Percentiles rank a stretch among this genome's conserved stretches.
These are phyloP conservation scores for Chelon labrosus DNA, from an alignment of 2,797 vertebrate genomes.

Conservation along the genomic window DNA sequence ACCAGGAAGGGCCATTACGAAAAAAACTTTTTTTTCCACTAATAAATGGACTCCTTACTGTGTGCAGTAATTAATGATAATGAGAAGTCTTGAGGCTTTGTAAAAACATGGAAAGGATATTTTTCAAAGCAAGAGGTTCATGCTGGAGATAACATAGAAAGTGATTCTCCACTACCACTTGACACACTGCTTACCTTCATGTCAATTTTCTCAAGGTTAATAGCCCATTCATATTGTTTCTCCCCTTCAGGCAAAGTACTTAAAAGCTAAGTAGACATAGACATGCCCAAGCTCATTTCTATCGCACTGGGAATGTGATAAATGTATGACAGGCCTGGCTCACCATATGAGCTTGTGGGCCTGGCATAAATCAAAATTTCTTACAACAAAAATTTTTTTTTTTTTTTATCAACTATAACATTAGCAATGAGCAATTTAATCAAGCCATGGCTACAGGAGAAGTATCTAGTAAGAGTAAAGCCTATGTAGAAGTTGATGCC, in stretches of 20 bases:
- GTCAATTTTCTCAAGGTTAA: constrained; percentile 15
- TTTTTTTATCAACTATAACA: constrained; percentile 14
- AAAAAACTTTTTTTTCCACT: constrained; percentile 25
- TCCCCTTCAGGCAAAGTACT: constrained; percentile 13
- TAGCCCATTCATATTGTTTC: constrained; percentile 26
- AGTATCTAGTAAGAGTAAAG: constrained; percentile 20
- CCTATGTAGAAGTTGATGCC: constrained; percentile 11
- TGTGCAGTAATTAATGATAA: constrained; percentile 26
- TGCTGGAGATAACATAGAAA: constrained; percentile 28
- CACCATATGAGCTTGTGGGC: constrained; percentile 26
- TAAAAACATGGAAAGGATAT: constrained; percentile 43
- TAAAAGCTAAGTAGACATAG: constrained; percentile 18
- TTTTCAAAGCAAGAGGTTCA: constrained; percentile 18
- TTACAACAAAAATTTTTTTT: constrained; percentile 15
- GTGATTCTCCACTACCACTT: neutral
- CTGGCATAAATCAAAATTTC: constrained; percentile 7
- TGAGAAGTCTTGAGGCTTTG: constrained; percentile 32
- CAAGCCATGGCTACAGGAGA: constrained; percentile 34
- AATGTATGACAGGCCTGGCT: neutral
- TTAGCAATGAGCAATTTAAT: constrained; percentile 35
- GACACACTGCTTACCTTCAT: constrained; percentile 11
- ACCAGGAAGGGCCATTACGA: constrained; percentile 36
- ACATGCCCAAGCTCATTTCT: constrained; percentile 39
- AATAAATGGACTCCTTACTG: constrained; percentile 41
- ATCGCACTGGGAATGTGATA: constrained; percentile 25